Evolutionary conservation across 2,888 invertebrate genomes (phyloP).

Genomic region (Platycheirus rosarum): DNA sequence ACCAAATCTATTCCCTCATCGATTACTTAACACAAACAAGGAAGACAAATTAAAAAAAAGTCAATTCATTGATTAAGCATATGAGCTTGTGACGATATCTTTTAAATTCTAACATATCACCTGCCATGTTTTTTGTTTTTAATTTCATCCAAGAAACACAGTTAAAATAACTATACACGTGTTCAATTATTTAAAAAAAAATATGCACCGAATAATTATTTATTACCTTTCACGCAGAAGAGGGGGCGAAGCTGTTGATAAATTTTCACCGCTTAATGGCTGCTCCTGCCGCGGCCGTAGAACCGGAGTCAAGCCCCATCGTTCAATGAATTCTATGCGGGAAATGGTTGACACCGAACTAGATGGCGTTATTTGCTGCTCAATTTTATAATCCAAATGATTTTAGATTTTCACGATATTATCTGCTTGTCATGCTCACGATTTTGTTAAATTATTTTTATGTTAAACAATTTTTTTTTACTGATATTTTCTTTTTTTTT

Average conservation of each 20-base stretch:
- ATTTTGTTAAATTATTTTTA: conserved; percentile 36
- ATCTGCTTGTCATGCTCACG: conserved; percentile 66
- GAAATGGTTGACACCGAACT: conserved; percentile 88
- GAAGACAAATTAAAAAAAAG: too few relatives aligned
- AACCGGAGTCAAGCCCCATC: conserved; percentile 99
- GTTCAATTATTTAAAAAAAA: too few relatives aligned
- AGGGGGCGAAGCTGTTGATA: conserved; percentile 83
- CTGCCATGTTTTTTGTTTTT: too few relatives aligned
- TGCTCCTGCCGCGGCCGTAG: conserved; percentile 97
- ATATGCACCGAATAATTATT: conserved; percentile 18
- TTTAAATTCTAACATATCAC: too few relatives aligned
- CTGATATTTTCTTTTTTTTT: background rate
- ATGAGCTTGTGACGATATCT: too few relatives aligned
- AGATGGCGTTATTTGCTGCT: conserved; percentile 78
- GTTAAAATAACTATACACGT: too few relatives aligned
- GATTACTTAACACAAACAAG: too few relatives aligned
- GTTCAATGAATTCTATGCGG: conserved; percentile 98
- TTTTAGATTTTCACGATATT: conserved; percentile 60
- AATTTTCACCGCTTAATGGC: conserved; percentile 87
- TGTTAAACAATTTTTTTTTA: conserved; percentile 12
- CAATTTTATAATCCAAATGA: conserved; percentile 66
- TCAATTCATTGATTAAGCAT: too few relatives aligned
- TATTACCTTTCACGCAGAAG: conserved; percentile 83
- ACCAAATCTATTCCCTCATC: too few relatives aligned
- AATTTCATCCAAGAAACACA: too few relatives aligned